Conservation (phyloP, 2,797 vertebrate species). For the Chiloscyllium punctatum region DNA sequence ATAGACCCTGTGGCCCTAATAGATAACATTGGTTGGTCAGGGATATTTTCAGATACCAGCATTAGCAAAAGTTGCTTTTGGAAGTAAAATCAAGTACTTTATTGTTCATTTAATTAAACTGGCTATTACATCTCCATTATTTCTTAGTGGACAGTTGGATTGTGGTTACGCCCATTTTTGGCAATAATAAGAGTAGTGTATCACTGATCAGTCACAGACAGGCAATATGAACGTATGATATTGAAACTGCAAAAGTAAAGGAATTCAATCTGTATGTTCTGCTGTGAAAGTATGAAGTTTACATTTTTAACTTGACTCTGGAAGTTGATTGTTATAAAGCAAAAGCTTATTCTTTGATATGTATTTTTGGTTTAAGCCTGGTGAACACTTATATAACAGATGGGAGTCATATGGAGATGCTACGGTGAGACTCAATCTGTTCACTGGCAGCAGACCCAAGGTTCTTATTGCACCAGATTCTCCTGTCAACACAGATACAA, state of each 20-base stretch:
- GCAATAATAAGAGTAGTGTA: background rate
- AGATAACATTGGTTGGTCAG: background rate
- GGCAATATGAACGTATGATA: background rate
- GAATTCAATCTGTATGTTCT: background rate
- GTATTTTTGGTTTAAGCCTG: slow-evolving; percentile 36
- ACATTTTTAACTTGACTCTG: too few relatives aligned
- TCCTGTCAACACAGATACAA: slow-evolving; percentile 11
- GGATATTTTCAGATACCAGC: background rate
- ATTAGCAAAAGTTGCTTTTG: background rate
- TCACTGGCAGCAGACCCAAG: slow-evolving; percentile 41
- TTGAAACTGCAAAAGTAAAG: background rate
- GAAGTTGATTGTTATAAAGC: background rate
- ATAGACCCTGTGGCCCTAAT: background rate
- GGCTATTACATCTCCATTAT: background rate
- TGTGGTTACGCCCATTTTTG: background rate
- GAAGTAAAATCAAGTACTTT: background rate
- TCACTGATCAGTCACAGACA: background rate
- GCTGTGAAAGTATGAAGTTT: background rate
- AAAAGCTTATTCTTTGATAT: background rate
- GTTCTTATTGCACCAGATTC: slow-evolving; percentile 44
- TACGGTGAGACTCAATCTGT: slow-evolving; percentile 43
- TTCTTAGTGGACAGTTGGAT: background rate
- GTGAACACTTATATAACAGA: slow-evolving; percentile 38
- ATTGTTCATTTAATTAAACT: background rate
- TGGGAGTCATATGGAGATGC: slow-evolving; percentile 45